phyloP scores from a whole-genome alignment of 1,140 invertebrate genomes.

The Drepana arcuata region DNA sequence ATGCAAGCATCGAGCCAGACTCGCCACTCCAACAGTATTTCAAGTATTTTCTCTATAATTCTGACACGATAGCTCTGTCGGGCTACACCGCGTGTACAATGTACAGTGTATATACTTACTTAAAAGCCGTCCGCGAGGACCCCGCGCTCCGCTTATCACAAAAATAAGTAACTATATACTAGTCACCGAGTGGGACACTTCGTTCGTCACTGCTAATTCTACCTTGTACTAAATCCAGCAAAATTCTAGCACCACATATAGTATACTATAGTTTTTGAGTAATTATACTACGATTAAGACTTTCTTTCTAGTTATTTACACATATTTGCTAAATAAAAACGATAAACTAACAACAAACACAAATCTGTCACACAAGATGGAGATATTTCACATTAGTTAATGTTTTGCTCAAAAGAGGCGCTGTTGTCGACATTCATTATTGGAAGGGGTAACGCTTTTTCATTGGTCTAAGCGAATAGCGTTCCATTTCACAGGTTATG shows the following conservation, averaged over 20 bases:
- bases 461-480: slow-evolving; percentile 38
- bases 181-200: slow-evolving; percentile 66
- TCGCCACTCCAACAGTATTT: slow-evolving; percentile 44
- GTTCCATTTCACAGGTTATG: slow-evolving; percentile 41
- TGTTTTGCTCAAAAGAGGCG: slow-evolving; percentile 52
- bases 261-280: slow-evolving; percentile 11
- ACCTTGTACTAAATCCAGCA: slow-evolving; percentile 27
- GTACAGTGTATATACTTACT: slow-evolving; percentile 53
- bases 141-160: slow-evolving; percentile 70
- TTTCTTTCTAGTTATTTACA: slow-evolving; percentile 44
- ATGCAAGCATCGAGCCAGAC: slow-evolving; percentile 48
- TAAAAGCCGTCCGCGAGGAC: slow-evolving; percentile 59
- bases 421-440: slow-evolving; percentile 16
- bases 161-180: slow-evolving; percentile 73
- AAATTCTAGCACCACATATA: slow-evolving; percentile 23
- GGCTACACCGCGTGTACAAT: slow-evolving; percentile 27
- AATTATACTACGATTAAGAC: slow-evolving; percentile 25
- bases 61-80: slow-evolving; percentile 39
- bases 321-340: slow-evolving; percentile 54
- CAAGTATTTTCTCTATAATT: slow-evolving; percentile 55
- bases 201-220: slow-evolving; percentile 63
- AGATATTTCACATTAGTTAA: slow-evolving; percentile 64
- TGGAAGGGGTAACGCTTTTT: slow-evolving; percentile 31
- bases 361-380: slow-evolving; percentile 72
- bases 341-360: slow-evolving; percentile 71